Conservation (phyloP, 2,113 vertebrate genomes). For the Syngnathus scovelli region DNA sequence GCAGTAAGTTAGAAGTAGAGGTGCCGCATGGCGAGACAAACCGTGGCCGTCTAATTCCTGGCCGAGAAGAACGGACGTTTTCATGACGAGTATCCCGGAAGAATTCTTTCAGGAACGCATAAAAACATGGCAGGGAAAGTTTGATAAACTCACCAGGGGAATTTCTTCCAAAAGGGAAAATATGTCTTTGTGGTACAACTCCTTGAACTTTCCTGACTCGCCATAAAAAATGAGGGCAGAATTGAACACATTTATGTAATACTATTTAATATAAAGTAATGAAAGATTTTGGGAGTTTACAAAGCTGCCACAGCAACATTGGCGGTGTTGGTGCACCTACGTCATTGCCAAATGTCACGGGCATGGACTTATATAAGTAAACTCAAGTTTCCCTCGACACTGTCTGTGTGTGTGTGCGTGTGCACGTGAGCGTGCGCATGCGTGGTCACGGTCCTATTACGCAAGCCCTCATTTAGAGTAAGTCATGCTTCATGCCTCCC, state of each 20-base stretch:
- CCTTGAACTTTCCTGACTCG: background rate
- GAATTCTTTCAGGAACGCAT: background rate
- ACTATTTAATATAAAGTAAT: background rate
- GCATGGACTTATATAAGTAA: slow-evolving; percentile 42
- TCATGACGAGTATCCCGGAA: too few species aligned
- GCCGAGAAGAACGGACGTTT: too few species aligned
- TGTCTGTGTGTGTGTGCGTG: background rate
- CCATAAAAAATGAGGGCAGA: background rate
- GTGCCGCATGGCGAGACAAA: too few species aligned
- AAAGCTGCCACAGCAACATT: background rate
- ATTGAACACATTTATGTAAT: background rate
- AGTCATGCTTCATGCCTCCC: slow-evolving; percentile 24
- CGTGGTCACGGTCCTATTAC: slow-evolving; percentile 38
- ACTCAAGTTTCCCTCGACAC: slow-evolving; percentile 24
- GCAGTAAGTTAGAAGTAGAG: too few species aligned
- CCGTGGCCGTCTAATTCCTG: too few species aligned
- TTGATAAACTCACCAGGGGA: background rate
- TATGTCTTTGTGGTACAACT: background rate
- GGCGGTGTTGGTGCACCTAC: background rate
- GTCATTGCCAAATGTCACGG: slow-evolving; percentile 33
- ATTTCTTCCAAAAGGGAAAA: background rate
- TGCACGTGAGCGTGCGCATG: background rate
- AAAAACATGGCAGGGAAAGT: background rate
- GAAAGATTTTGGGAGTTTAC: background rate
- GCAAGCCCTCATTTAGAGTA: slow-evolving; percentile 31